Evolutionary conservation across 2,797 vertebrate species (phyloP), one percentile per base, ranked within the genome.

Genomic region (Bradypodion ventrale): DNA sequence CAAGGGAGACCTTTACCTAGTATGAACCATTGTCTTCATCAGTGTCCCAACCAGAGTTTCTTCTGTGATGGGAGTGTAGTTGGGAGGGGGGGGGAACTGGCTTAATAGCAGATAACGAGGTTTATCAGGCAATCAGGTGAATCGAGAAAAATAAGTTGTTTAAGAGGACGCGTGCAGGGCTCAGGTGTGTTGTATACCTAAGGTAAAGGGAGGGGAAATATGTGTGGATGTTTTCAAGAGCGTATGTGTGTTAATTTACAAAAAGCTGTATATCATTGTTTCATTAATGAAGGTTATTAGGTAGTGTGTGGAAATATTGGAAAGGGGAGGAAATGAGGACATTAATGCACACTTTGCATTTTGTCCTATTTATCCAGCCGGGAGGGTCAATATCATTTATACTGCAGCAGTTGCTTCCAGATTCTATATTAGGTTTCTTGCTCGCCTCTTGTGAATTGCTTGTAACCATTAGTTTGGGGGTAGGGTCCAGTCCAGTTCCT

Each of bases 21-120:
- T n/a, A n/a, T n/a, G n/a, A n/a, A n/a, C n/a, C n/a, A n/a, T 87
- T 91, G 88, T 83, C 85, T 83, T 87, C 77, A 90, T 78, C 86
- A 90, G 84, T 90, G 92, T 88, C 87, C 92, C 93, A 93, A 80
- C 92, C 35, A 69, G 16, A 69, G 69, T 21, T 92, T 90, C 92
- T 95, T 96, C 95, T 90, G 88, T 92, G 91, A 72, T 63, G 12
- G 32, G 49, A 46, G 74, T 35, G 49, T 62, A 69, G 72, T 44
- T 75, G 78, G 80, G 29, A 40, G 65, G 60, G 79, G 29, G 65
- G 1, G 21, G 42, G 19, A 32, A 32, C 25, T 60, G 44, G 29
- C 9, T 25, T 56, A 72, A 80, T 77, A 60, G 76, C n/a, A 83
- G 23, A 74, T 49, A 79, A 80, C 44, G 65, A 81, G 70, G 60